phyloP scores from a whole-genome alignment of 2,888 invertebrate genomes.

The Nudaria mundana region DNA sequence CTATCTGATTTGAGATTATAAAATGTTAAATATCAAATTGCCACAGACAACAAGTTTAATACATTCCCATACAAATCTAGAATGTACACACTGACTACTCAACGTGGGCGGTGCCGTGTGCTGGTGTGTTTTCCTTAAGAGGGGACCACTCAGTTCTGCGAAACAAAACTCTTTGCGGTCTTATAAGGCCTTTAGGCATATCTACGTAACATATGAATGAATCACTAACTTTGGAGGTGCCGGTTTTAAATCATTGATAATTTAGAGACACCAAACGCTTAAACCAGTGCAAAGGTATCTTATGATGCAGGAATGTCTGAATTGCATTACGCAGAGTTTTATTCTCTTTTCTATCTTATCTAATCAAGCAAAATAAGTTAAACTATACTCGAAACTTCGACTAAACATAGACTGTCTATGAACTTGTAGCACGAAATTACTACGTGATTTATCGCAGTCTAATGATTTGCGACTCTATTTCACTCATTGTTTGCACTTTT shows the following conservation, averaged over 20 bases:
- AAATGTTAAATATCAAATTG: conserved; percentile 1
- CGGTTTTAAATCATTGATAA: conserved; percentile 12
- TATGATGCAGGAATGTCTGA: too few species aligned
- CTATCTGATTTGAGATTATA: neutral
- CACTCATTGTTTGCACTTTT: too few species aligned
- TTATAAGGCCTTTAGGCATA: conserved; percentile 19
- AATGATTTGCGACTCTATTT: too few species aligned
- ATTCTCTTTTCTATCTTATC: too few species aligned
- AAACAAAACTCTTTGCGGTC: conserved; percentile 29
- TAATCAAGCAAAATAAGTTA: too few species aligned
- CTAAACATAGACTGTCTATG: conserved; percentile 18
- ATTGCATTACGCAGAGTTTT: too few species aligned
- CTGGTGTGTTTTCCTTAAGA: conserved; percentile 52
- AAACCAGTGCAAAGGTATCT: too few species aligned
- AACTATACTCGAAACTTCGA: too few species aligned
- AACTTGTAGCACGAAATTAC: conserved; percentile 16
- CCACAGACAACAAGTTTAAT: conserved; percentile 19
- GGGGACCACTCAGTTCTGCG: conserved; percentile 39
- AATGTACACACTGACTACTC: conserved; percentile 18
- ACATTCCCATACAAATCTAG: conserved; percentile 40
- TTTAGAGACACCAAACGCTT: too few species aligned
- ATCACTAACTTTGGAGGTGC: conserved; percentile 23
- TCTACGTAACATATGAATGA: conserved; percentile 27
- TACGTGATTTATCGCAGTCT: too few species aligned
- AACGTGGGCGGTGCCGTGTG: conserved; percentile 45